Evolutionary conservation across 2,888 invertebrate genomes (phyloP).

Genomic region (Catocala nupta): DNA sequence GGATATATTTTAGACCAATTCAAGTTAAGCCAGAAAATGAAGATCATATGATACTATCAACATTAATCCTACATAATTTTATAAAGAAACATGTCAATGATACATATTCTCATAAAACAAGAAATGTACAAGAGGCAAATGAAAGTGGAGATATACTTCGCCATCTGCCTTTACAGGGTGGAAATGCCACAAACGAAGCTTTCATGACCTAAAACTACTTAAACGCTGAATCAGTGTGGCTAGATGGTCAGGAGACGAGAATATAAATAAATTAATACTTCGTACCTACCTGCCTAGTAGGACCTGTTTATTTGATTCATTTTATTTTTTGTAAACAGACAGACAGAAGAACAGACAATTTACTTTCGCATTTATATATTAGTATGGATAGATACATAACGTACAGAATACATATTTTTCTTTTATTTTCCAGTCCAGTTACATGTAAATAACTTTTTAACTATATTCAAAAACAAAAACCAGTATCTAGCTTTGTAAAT

Average conservation of each 20-base stretch:
- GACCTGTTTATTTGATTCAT: constrained; percentile 3
- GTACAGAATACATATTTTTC: constrained; percentile 7
- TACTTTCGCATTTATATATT: too few relatives aligned
- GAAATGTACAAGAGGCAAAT: constrained; percentile 4
- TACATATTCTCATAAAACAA: constrained; percentile 2
- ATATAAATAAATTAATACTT: constrained; percentile 14
- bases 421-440: background rate
- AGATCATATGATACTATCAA: constrained; percentile 12
- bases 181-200: constrained; percentile 13
- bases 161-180: constrained; percentile 7
- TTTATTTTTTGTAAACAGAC: constrained; percentile 4
- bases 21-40: constrained; percentile 17
- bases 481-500: too few relatives aligned
- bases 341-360: background rate
- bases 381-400: background rate
- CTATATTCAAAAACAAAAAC: background rate
- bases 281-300: constrained; percentile 2
- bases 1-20: constrained; percentile 18
- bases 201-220: constrained; percentile 12
- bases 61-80: constrained; percentile 19
- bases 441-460: background rate
- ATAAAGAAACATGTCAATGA: constrained; percentile 8
- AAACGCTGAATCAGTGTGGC: constrained; percentile 3
- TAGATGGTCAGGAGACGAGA: constrained; percentile 14
- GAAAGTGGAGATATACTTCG: constrained; percentile 3